A percentile compares a stretch with the other conserved stretches of the same genome.
phyloP scores from a whole-genome alignment of 2,888 invertebrate species.

The Tenthredo notha region DNA sequence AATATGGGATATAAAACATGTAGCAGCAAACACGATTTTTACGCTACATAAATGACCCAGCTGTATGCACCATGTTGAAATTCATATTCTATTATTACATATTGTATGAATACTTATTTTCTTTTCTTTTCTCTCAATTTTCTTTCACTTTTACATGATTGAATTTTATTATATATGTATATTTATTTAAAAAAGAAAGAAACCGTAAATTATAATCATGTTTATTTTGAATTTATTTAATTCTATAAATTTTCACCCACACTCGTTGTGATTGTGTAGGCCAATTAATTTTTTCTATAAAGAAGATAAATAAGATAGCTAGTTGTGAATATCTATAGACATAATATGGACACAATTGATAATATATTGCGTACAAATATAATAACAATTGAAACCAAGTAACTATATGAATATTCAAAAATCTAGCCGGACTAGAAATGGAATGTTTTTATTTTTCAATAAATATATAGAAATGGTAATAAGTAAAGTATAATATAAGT shows the following conservation, averaged over 20 bases:
- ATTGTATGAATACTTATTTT: neutral
- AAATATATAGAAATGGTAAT: neutral
- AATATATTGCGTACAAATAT: neutral
- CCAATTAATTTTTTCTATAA: neutral
- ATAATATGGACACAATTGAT: constrained; percentile 18
- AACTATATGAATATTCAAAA: constrained; percentile 8
- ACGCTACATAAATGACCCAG: constrained; percentile 16
- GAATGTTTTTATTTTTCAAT: neutral
- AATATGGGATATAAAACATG: neutral
- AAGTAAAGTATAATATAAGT: neutral
- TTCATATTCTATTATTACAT: constrained; percentile 20
- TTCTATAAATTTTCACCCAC: neutral
- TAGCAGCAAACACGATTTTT: neutral
- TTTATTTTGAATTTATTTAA: neutral
- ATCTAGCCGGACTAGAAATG: neutral
- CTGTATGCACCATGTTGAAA: constrained; percentile 39
- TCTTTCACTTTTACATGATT: neutral
- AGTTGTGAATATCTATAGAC: neutral
- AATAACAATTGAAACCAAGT: neutral
- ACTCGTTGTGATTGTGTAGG: constrained; percentile 22
- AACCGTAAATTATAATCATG: neutral
- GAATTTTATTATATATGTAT: neutral
- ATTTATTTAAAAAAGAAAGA: neutral
- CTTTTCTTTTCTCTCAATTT: neutral
- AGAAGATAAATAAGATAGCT: neutral